Conservation (phyloP, 2,797 vertebrate species). For the Pogonophryne albipinna region DNA sequence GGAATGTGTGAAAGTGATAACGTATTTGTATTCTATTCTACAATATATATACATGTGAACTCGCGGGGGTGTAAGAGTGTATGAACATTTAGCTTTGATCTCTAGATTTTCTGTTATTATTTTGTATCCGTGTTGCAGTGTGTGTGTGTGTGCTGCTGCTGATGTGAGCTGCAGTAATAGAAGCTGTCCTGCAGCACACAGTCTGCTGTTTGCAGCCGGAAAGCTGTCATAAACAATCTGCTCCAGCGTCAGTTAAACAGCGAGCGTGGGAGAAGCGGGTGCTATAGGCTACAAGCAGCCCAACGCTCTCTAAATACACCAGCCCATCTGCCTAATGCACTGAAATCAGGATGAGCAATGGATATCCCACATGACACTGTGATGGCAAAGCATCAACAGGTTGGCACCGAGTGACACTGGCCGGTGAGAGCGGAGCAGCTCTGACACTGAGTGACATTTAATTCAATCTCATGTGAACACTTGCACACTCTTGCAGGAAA, state of each 20-base stretch:
- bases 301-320: slow-evolving; percentile 74
- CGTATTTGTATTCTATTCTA: slow-evolving; percentile 41
- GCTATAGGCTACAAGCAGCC: slow-evolving; percentile 72
- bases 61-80: slow-evolving; percentile 62
- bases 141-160: slow-evolving; percentile 36
- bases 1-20: slow-evolving; percentile 60
- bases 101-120: slow-evolving; percentile 34
- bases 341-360: slow-evolving; percentile 70
- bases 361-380: slow-evolving; percentile 63
- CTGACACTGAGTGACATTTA: slow-evolving; percentile 55
- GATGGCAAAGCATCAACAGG: slow-evolving; percentile 61
- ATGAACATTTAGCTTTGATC: slow-evolving; percentile 65
- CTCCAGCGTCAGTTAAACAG: slow-evolving; percentile 79
- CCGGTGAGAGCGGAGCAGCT: slow-evolving; percentile 43
- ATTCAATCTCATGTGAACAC: slow-evolving; percentile 37
- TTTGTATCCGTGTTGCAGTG: slow-evolving; percentile 26
- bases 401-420: slow-evolving; percentile 50
- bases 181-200: slow-evolving; percentile 76
- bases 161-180: slow-evolving; percentile 72
- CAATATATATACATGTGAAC: slow-evolving; percentile 50
- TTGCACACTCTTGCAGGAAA: slow-evolving; percentile 44
- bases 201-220: slow-evolving; percentile 77
- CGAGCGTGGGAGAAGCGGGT: slow-evolving; percentile 75
- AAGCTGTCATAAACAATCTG: slow-evolving; percentile 85
- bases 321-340: slow-evolving; percentile 71